phyloP scores from a whole-genome alignment of 2,888 invertebrate species.

The Corythucha ciliata region DNA sequence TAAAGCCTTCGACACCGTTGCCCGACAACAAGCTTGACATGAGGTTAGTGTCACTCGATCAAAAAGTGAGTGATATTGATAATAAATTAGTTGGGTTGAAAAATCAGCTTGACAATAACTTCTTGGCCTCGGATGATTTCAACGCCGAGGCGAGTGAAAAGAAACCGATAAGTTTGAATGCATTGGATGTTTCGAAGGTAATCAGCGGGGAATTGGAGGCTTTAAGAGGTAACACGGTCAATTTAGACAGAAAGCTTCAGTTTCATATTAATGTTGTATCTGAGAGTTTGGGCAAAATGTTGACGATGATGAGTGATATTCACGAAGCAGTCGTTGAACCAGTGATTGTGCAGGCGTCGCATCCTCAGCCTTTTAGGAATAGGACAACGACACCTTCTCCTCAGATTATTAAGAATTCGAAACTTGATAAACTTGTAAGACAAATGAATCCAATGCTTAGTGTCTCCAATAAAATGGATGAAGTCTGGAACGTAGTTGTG shows the following conservation, averaged over 20 bases:
- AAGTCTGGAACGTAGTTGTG: slow-evolving; percentile 82
- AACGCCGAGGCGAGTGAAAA: slow-evolving; percentile 82
- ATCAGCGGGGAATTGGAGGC: slow-evolving; percentile 71
- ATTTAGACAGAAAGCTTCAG: slow-evolving; percentile 59
- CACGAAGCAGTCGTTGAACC: slow-evolving; percentile 76
- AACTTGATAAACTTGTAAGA: slow-evolving; percentile 68
- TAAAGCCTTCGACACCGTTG: slow-evolving; percentile 40
- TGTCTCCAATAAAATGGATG: slow-evolving; percentile 82
- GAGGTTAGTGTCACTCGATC: slow-evolving; percentile 62
- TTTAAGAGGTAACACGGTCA: slow-evolving; percentile 58
- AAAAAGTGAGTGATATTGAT: slow-evolving; percentile 76
- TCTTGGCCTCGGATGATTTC: slow-evolving; percentile 69
- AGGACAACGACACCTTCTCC: slow-evolving; percentile 51
- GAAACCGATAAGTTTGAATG: slow-evolving; percentile 73
- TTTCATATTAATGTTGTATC: slow-evolving; percentile 76
- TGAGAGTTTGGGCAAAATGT: slow-evolving; percentile 68
- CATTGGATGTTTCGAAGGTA: slow-evolving; percentile 73
- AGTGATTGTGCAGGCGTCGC: slow-evolving; percentile 41
- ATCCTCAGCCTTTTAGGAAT: slow-evolving; percentile 40
- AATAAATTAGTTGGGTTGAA: slow-evolving; percentile 66
- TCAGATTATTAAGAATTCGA: slow-evolving; percentile 53
- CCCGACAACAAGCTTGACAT: slow-evolving; percentile 50
- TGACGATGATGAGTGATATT: slow-evolving; percentile 69
- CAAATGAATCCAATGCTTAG: slow-evolving; percentile 77
- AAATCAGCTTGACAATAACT: slow-evolving; percentile 73